A percentile compares a stretch with the other conserved stretches of the same genome.
Evolutionary conservation across 2,888 invertebrate species (phyloP).

Genomic region (Nomada flava): DNA sequence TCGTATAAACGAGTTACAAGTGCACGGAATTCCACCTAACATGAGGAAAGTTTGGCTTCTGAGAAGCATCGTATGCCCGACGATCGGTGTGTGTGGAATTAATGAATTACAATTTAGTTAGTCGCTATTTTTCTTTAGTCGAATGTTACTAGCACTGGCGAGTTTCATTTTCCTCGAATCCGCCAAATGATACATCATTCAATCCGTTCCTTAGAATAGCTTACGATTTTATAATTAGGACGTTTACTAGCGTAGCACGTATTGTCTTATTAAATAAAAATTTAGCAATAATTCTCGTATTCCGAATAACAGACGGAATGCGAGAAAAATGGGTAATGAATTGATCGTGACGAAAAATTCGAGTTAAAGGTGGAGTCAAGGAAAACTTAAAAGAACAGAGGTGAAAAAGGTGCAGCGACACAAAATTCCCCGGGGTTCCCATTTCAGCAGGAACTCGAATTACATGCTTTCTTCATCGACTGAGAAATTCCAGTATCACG

Average conservation of each 20-base stretch:
- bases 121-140: background rate
- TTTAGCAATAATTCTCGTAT: too few relatives aligned
- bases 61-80: background rate
- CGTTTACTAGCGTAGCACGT: too few relatives aligned
- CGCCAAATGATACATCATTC: too few relatives aligned
- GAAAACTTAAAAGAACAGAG: background rate
- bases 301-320: too few relatives aligned
- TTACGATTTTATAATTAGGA: too few relatives aligned
- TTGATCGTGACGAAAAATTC: too few relatives aligned
- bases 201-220: too few relatives aligned
- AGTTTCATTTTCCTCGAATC: too few relatives aligned
- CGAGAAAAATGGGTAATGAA: too few relatives aligned
- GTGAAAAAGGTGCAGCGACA: background rate
- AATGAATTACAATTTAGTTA: background rate
- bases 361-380: too few relatives aligned
- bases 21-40: background rate
- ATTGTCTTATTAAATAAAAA: too few relatives aligned
- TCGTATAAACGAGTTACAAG: background rate
- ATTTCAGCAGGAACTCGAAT: conserved; percentile 16
- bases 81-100: background rate
- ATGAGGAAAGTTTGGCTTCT: conserved; percentile 18
- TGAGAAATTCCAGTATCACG: conserved; percentile 31
- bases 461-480: conserved; percentile 16
- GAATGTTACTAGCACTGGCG: too few relatives aligned
- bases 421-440: background rate